Base-by-base conservation (phyloP, 2,797 vertebrate genomes). In the Spheniscus humboldti region DNA sequence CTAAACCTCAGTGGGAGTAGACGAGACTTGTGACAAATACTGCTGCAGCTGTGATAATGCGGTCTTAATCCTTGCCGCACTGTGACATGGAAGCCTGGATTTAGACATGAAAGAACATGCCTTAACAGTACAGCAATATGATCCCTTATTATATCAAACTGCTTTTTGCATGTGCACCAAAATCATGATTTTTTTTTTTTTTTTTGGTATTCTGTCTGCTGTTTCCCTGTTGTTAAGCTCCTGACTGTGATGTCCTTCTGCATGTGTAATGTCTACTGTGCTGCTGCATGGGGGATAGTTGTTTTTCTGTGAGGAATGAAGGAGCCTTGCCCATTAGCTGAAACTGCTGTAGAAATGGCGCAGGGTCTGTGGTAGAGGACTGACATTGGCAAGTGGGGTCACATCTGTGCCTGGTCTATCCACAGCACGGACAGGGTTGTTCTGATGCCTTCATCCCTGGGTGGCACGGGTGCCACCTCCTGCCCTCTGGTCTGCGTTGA, bases 61-160 rank as follows among this genome's bases (percentile, higher is more conserved):
- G 76, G 50, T 78, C 50, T 75, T 87, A 93, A 72, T 96, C 72
- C 60, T 72, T 83, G 59, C 79, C 86, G 33, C 24, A n/a, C 53
- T 67, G 15, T 86, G 75, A 55, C 47, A 30, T 31, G 27, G 59
- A 63, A 95, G 88, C 43, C 35, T 82, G 67, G 77, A 69, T 94
- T 96, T 82, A 74, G 68, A 62, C 17, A 13, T 57, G 52, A 79
- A 76, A 90, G 78, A 39, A 43, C 67, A 30, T 82, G 31, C 25
- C n/a, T 86, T 74, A 85, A 47, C 30, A 37, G 24, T 79, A 31
- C 30, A 74, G 48, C 19, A 28, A 2, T 68, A 7, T 33, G 62
- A 73, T 81, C 68, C 78, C 25, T 53, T 67, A 76, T n/a, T 60
- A 14, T 39, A 79, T 81, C 71, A 59, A 60, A 31, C 48, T 82